phyloP scores from a whole-genome alignment of 2,113 vertebrate genomes.

The Cryptotis parvus region DNA sequence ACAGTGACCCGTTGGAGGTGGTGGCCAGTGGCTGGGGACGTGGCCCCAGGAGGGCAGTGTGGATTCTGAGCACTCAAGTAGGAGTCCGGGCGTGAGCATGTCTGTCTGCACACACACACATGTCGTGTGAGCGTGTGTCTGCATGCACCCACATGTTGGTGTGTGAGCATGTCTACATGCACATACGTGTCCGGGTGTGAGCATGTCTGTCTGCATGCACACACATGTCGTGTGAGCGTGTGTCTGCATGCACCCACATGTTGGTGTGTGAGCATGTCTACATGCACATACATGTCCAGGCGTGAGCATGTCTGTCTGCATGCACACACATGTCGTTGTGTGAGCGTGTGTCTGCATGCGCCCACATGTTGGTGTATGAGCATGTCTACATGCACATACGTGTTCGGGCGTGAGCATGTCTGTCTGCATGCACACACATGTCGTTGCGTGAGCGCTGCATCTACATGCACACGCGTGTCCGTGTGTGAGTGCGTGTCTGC shows the following conservation, averaged over 20 bases:
- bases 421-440: accelerated
- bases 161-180: too few species aligned
- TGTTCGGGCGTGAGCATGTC: background rate
- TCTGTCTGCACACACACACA: too few species aligned
- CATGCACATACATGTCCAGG: accelerated
- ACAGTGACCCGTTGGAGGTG: too few species aligned
- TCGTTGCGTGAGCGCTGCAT: accelerated
- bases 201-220: accelerated
- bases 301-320: too few species aligned
- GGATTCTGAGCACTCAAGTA: too few species aligned
- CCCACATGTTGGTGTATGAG: too few species aligned
- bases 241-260: accelerated
- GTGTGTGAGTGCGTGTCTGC: too few species aligned
- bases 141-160: accelerated
- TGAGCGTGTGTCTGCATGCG: accelerated
- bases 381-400: accelerated
- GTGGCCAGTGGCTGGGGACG: too few species aligned
- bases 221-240: accelerated
- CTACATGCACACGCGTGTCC: accelerated
- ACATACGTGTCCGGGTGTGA: too few species aligned
- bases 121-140: accelerated
- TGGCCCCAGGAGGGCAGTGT: too few species aligned
- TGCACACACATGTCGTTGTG: accelerated
- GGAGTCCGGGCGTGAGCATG: too few species aligned
- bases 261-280: too few species aligned